Percentiles rank a stretch among this genome's conserved stretches.
Conservation (phyloP, 2,113 vertebrate genomes). For the Bostrychus sinensis region DNA sequence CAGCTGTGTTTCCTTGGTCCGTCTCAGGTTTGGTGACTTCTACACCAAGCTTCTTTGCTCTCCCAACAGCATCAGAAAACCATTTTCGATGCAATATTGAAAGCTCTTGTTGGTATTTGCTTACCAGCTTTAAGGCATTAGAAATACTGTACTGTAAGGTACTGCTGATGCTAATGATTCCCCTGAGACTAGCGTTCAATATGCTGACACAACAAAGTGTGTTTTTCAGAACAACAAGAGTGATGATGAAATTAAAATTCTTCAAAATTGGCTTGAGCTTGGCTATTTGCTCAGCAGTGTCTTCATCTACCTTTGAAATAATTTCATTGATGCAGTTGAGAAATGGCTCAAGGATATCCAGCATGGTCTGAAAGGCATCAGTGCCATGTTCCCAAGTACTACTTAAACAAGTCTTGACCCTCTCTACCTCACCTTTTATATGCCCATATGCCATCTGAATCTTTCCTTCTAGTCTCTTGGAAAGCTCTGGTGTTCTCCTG, state of each 20-base stretch:
- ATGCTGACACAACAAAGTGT: constrained; percentile 84
- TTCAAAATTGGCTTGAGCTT: constrained; percentile 77
- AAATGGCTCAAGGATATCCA: constrained; percentile 82
- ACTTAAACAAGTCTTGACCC: constrained; percentile 71
- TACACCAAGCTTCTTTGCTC: constrained; percentile 80
- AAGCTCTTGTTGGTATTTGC: constrained; percentile 82
- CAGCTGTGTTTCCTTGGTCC: constrained; percentile 44
- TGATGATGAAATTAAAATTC: constrained; percentile 83
- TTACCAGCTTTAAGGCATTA: constrained; percentile 84
- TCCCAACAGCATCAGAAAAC: constrained; percentile 80
- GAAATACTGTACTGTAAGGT: constrained; percentile 84
- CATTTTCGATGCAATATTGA: constrained; percentile 81
- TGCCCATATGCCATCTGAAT: constrained; percentile 77
- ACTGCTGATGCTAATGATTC: constrained; percentile 85
- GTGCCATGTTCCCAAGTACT: constrained; percentile 78
- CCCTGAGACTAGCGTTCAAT: constrained; percentile 83
- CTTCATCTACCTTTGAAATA: constrained; percentile 75
- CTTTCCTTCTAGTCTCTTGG: constrained; percentile 73
- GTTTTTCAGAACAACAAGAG: constrained; percentile 82
- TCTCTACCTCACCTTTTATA: constrained; percentile 78
- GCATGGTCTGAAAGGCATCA: constrained; percentile 81
- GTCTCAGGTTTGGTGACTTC: constrained; percentile 69
- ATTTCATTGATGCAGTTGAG: constrained; percentile 80
- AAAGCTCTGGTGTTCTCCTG: constrained; percentile 72
- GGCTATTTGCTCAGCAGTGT: constrained; percentile 74